These are phyloP conservation scores for Caenorhabditis zanzibari DNA, from an alignment of 2,888 invertebrate genomes.

Conservation along the genomic window DNA sequence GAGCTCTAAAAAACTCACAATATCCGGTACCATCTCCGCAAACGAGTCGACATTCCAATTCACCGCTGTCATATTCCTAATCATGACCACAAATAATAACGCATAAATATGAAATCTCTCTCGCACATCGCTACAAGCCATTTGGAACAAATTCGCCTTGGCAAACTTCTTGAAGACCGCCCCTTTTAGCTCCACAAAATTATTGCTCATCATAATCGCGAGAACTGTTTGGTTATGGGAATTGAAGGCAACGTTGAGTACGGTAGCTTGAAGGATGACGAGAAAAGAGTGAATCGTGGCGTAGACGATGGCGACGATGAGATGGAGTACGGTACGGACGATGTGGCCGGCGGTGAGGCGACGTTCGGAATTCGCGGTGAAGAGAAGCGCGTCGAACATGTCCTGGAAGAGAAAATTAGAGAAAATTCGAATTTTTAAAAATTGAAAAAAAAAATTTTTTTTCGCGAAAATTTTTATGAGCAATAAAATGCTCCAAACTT, in stretches of 20 bases:
- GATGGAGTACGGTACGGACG: constrained; percentile 89
- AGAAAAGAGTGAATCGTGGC: constrained; percentile 88
- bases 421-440: too few relatives aligned
- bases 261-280: constrained; percentile 94
- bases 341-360: constrained; percentile 87
- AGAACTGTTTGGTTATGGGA: constrained; percentile 97
- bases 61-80: constrained; percentile 98
- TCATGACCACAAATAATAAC: constrained; percentile 93
- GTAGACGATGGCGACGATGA: constrained; percentile 93
- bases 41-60: constrained; percentile 89
- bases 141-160: constrained; percentile 95
- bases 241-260: constrained; percentile 98
- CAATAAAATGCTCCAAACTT: too few relatives aligned
- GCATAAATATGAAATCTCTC: constrained; percentile 96
- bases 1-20: constrained; percentile 75
- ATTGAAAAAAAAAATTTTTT: too few relatives aligned
- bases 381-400: constrained; percentile 96
- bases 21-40: constrained; percentile 80
- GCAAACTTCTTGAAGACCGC: constrained; percentile 99
- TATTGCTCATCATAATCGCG: constrained; percentile 99
- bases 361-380: constrained; percentile 92
- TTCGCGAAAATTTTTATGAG: too few relatives aligned
- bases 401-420: constrained; percentile 89
- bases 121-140: constrained; percentile 95
- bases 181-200: constrained; percentile 98